phyloP scores from a whole-genome alignment of 2,113 vertebrate species.

The Dicerorhinus sumatrensis region DNA sequence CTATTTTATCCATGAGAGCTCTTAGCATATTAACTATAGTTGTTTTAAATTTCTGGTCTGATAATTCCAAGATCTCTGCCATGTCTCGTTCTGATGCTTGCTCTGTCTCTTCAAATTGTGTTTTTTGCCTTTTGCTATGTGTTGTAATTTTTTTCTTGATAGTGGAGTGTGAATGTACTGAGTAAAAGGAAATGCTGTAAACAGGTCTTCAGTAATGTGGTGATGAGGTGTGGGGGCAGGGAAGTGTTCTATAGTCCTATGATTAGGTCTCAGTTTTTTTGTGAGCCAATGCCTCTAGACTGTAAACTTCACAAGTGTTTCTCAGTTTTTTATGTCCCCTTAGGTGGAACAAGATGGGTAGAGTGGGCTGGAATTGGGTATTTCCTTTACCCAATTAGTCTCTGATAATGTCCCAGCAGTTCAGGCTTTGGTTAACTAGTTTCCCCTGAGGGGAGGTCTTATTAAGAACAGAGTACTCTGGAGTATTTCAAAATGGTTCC shows the following conservation, averaged over 20 bases:
- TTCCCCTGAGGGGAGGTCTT: not conserved
- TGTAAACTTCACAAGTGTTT: not conserved
- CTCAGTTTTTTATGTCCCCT: not conserved
- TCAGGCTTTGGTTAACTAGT: not conserved
- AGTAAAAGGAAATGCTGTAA: not conserved
- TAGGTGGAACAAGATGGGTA: not conserved
- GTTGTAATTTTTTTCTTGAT: not conserved
- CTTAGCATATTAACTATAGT: not conserved
- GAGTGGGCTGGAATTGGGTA: not conserved
- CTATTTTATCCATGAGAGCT: not conserved
- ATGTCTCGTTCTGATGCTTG: not conserved
- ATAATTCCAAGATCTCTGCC: not conserved
- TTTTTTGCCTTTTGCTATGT: not conserved
- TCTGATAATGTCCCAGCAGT: not conserved
- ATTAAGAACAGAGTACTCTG: not conserved
- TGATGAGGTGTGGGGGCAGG: not conserved
- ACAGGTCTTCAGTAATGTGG: not conserved
- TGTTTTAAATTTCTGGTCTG: not conserved
- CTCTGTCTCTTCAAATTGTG: not conserved
- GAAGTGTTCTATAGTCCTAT: not conserved
- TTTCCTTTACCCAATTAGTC: not conserved
- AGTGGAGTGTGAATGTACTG: not conserved
- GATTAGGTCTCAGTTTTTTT: not conserved
- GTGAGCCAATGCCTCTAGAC: not conserved
- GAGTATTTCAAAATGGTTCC: not conserved